Base-by-base conservation (phyloP, 2,888 invertebrate species). In the Melinaea marsaeus region DNA sequence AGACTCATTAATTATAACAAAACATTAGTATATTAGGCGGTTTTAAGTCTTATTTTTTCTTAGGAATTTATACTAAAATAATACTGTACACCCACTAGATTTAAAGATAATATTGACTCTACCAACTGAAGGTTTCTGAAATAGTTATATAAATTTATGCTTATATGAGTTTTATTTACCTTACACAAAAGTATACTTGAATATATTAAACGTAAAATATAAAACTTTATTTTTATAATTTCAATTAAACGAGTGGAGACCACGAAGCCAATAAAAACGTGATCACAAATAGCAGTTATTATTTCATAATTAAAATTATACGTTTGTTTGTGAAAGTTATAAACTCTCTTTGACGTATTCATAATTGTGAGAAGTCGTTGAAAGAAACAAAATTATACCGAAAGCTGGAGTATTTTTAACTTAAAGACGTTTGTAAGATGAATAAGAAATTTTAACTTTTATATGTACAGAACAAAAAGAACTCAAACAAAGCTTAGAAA, bases 231-330 rank as follows among this genome's bases (percentile, higher is more conserved):
- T 22, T n/a, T 32, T 51, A 9, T 32, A 11, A 7, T 9, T 51
- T 51, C 48, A 22, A 22, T 22, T 5, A 32, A 32, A 51, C 32
- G 11, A 32, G 9, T 9, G 9, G 42, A 42, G 37, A 42, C 42
- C 5, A 42, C 42, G 42, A 51, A 32, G 7, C 7, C 51, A 22
- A 32, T 51, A n/a, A 48, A 51, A 32, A 51, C 3, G 5, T 32
- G 9, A 7, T 51, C 51, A 32, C 51, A 51, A 51, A 32, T 32
- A 9, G 32, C 7, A 32, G 22, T 4, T 32, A 32, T 51, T 79
- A 76, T 77, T 76, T 76, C 76, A 74, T 76, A 77, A 80, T 82
- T 80, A 79, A 78, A 82, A 82, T 73, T 83, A 80, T 75, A 67
- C 69, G 66, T 72, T 74, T 75, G 73, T 76, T 76, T 73, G 66